Evolutionary conservation across 2,888 invertebrate genomes (phyloP).

Genomic region (Diaphora mendica): DNA sequence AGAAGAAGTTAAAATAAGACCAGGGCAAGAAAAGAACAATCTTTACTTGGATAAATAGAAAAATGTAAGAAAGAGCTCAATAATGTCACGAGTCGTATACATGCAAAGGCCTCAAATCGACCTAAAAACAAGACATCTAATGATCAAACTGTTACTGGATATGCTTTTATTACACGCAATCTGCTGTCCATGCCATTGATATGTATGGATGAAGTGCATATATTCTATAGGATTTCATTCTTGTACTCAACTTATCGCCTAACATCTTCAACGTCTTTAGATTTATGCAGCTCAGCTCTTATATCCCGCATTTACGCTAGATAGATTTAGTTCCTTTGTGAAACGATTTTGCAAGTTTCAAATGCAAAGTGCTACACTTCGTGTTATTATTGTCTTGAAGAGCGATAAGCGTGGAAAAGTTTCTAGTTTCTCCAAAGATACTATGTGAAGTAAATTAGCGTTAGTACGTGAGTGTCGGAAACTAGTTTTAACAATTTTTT

Average conservation of each 20-base stretch:
- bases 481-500: neutral
- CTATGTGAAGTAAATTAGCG: neutral
- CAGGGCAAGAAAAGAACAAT: neutral
- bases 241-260: slow-evolving; percentile 23
- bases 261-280: slow-evolving; percentile 16
- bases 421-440: neutral
- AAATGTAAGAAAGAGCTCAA: neutral
- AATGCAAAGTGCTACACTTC: slow-evolving; percentile 22
- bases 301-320: slow-evolving; percentile 20
- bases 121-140: neutral
- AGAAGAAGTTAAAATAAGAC: no score
- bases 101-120: neutral
- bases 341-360: slow-evolving; percentile 12
- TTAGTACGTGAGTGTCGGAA: neutral
- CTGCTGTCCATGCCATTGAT: neutral
- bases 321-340: slow-evolving; percentile 28
- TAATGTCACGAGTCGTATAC: neutral
- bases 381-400: slow-evolving; percentile 10
- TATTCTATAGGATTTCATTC: neutral
- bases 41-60: neutral
- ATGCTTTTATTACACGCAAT: neutral
- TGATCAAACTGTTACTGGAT: neutral
- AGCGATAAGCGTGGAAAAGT: neutral
- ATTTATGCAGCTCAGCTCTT: slow-evolving; percentile 28
- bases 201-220: neutral